A percentile compares a stretch with the other conserved stretches of the same genome.
phyloP scores from a whole-genome alignment of 2,113 vertebrate species.

The Stigmatopora nigra region DNA sequence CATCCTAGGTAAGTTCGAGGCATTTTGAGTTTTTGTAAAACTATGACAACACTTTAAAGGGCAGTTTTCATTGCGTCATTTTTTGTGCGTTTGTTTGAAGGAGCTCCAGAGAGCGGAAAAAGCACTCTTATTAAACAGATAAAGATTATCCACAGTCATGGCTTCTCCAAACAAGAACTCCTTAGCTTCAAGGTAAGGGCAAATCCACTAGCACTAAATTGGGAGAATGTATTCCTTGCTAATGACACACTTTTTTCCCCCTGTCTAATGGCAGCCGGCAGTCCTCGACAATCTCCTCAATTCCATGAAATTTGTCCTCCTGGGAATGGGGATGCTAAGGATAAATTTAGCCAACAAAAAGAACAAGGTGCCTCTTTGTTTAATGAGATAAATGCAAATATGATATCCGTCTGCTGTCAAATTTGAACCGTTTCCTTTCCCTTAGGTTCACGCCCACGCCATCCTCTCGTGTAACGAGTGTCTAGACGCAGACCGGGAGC shows the following conservation, averaged over 20 bases:
- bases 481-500: constrained; percentile 64
- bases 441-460: constrained; percentile 60
- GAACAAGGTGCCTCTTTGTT: constrained; percentile 61
- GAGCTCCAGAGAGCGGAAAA: constrained; percentile 69
- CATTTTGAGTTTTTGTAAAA: background rate
- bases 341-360: constrained; percentile 69
- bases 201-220: background rate
- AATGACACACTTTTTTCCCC: no score
- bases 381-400: background rate
- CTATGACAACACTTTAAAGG: background rate
- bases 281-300: constrained; percentile 72
- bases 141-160: constrained; percentile 69
- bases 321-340: constrained; percentile 70
- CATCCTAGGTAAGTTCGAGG: constrained; percentile 57
- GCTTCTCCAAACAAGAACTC: constrained; percentile 68
- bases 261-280: constrained; percentile 49
- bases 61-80: background rate
- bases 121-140: constrained; percentile 72
- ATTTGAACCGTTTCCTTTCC: background rate
- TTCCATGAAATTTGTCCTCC: constrained; percentile 75
- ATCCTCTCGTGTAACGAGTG: constrained; percentile 69
- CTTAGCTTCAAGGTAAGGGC: constrained; percentile 63
- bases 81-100: constrained; percentile 31
- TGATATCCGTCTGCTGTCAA: background rate
- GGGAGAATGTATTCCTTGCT: no score